Percentiles rank a stretch among this genome's conserved stretches.
Conservation (phyloP, 1,140 invertebrate genomes). For the Leptinotarsa defecta region DNA sequence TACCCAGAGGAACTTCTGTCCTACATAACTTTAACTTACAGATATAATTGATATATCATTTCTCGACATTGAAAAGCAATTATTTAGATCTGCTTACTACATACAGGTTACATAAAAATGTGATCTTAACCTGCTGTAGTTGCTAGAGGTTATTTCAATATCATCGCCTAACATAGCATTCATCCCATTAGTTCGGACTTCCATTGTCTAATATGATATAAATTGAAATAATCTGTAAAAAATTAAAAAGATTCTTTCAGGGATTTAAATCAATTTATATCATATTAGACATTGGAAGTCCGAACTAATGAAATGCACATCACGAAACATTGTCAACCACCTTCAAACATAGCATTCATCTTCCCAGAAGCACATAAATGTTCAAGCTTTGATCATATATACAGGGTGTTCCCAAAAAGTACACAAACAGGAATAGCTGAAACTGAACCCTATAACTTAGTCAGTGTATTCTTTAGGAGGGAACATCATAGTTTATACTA, state of each 20-base stretch:
- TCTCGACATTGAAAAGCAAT: neutral
- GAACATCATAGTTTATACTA: neutral
- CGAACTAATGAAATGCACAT: no score
- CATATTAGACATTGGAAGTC: no score
- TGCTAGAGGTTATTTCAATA: slow-evolving; percentile 11
- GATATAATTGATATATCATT: neutral
- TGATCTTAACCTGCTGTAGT: neutral
- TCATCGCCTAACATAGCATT: slow-evolving; percentile 2
- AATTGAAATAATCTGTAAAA: no score
- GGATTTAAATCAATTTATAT: no score
- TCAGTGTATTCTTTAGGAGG: neutral
- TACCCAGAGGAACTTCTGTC: neutral
- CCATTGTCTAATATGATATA: no score
- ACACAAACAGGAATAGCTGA: neutral
- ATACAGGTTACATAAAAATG: neutral
- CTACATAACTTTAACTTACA: neutral
- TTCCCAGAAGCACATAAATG: no score
- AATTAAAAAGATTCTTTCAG: no score
- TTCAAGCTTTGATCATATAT: slow-evolving; percentile 6
- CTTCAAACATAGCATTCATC: no score
- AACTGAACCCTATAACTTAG: neutral
- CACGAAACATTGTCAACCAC: no score
- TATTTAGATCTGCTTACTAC: neutral
- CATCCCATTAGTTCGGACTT: neutral
- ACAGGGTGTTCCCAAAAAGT: neutral